A percentile compares a stretch with the other conserved stretches of the same genome.
Conservation (phyloP, 2,888 invertebrate species). For the Trachelus iudaicus region DNA sequence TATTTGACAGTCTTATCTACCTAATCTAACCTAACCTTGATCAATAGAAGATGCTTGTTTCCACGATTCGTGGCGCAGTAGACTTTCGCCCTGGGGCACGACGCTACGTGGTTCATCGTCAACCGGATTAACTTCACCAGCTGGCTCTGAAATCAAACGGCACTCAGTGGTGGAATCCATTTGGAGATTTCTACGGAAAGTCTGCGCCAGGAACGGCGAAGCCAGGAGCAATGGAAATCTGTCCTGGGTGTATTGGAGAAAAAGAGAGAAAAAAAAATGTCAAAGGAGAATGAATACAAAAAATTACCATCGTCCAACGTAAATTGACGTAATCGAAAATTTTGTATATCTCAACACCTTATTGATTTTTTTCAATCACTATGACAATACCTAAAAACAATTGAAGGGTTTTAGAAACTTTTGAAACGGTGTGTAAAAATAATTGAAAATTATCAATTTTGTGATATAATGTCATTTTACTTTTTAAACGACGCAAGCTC, state of each 20-base stretch:
- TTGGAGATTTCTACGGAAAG: not conserved
- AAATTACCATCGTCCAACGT: not conserved
- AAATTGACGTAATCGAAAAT: not conserved
- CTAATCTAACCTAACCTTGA: conserved; percentile 22
- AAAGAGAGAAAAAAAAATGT: not conserved
- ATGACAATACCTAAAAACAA: not conserved
- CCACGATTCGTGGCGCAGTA: conserved; percentile 28
- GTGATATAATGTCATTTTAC: not conserved
- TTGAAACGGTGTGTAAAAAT: not conserved
- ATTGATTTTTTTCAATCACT: not conserved
- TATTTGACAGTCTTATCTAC: too few relatives aligned
- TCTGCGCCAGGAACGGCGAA: not conserved
- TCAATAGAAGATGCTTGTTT: conserved; percentile 21
- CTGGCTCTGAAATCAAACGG: conserved; percentile 12
- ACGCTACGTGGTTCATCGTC: conserved; percentile 22
- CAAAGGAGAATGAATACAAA: not conserved
- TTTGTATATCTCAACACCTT: too few relatives aligned
- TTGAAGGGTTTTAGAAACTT: not conserved
- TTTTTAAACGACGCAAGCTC: too few relatives aligned
- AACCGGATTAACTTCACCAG: conserved; percentile 25
- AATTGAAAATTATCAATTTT: not conserved
- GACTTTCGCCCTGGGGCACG: conserved; percentile 23
- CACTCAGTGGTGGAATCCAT: not conserved
- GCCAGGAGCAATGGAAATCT: not conserved
- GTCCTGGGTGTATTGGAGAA: not conserved